Evolutionary conservation across 2,113 vertebrate genomes (phyloP).

Genomic region (Boleophthalmus pectinirostris): DNA sequence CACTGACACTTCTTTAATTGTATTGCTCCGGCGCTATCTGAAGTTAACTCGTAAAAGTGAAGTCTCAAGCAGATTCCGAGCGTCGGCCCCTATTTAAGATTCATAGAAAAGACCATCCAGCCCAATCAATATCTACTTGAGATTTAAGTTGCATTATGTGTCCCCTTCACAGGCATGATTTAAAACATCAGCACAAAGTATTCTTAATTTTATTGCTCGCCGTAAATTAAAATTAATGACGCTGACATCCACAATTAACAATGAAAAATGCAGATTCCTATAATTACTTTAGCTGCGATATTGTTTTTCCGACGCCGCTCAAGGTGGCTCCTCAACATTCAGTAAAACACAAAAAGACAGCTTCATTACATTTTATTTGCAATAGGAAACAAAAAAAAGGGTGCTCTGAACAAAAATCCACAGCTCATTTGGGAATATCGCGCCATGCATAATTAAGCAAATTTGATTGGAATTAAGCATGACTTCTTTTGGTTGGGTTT

Average conservation of each 20-base stretch:
- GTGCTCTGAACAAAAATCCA: constrained; percentile 85
- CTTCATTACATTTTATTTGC: constrained; percentile 99
- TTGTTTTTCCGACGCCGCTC: constrained; percentile 94
- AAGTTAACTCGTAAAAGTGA: constrained; percentile 79
- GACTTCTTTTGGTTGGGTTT: constrained; percentile 99
- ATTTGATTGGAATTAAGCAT: constrained; percentile 99
- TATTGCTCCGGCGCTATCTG: constrained; percentile 67
- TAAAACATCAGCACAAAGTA: constrained; percentile 99
- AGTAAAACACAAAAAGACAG: constrained; percentile 98
- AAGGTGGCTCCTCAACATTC: constrained; percentile 98
- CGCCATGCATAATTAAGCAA: constrained; percentile 99
- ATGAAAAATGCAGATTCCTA: constrained; percentile 99
- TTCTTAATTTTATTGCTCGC: constrained; percentile 99
- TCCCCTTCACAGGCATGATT: constrained; percentile 89
- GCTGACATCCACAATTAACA: constrained; percentile 99
- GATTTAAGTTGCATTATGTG: constrained; percentile 83
- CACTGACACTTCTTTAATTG: constrained; percentile 73
- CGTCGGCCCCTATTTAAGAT: constrained; percentile 81
- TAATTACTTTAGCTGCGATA: constrained; percentile 99
- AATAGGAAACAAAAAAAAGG: constrained; percentile 89
- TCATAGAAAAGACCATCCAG: constrained; percentile 81
- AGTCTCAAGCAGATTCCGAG: constrained; percentile 79
- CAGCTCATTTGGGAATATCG: constrained; percentile 99
- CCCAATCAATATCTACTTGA: constrained; percentile 84
- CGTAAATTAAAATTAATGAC: constrained; percentile 99